Percentiles rank a stretch among this genome's conserved stretches.
phyloP scores from a whole-genome alignment of 2,113 vertebrate species.

The Pheucticus melanocephalus region DNA sequence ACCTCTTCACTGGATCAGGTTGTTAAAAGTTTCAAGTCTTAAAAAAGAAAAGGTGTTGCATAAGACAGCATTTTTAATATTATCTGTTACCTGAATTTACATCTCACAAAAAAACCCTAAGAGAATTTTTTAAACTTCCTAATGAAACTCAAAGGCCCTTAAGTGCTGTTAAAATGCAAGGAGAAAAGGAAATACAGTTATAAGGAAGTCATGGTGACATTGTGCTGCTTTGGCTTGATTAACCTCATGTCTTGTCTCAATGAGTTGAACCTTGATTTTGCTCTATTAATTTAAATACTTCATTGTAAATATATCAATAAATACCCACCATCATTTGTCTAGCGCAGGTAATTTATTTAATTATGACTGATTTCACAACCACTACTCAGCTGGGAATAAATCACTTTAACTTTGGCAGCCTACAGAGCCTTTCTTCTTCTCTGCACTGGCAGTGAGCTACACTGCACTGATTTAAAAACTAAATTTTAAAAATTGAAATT shows the following conservation, averaged over 20 bases:
- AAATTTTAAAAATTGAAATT: not conserved
- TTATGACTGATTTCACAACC: not conserved
- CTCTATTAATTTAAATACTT: not conserved
- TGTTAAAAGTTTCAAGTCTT: not conserved
- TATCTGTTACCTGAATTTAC: not conserved
- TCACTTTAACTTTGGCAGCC: not conserved
- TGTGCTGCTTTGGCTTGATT: not conserved
- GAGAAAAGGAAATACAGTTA: not conserved
- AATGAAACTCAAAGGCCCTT: not conserved
- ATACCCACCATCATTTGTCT: not conserved
- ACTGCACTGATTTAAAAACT: not conserved
- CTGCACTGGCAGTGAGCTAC: not conserved
- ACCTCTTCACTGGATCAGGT: not conserved
- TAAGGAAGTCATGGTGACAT: not conserved
- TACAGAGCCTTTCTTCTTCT: not conserved
- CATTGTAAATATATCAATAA: not conserved
- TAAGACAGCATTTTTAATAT: not conserved
- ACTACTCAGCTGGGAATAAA: not conserved
- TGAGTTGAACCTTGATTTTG: not conserved
- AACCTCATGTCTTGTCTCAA: not conserved
- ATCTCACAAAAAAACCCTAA: accelerated
- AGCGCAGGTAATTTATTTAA: not conserved
- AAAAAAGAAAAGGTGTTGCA: not conserved
- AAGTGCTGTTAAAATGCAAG: not conserved
- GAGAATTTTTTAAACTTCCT: not conserved